phyloP scores from a whole-genome alignment of 2,888 invertebrate genomes.

The Lepidocyrtoides sp. region DNA sequence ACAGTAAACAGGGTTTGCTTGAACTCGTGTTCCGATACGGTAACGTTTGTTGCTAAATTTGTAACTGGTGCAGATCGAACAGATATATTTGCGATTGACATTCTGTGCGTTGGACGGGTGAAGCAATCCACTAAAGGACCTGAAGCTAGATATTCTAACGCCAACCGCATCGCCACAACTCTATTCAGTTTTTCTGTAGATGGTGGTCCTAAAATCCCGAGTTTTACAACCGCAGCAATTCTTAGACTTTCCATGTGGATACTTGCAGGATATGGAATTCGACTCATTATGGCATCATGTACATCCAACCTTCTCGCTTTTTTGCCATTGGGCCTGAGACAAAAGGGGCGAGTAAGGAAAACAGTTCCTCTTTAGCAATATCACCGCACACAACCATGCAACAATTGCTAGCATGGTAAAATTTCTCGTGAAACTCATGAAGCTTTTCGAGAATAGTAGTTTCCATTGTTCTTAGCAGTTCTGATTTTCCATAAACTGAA shows the following conservation, averaged over 20 bases:
- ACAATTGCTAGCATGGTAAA: slow-evolving; percentile 70
- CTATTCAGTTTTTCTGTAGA: slow-evolving; percentile 52
- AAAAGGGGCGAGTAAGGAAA: slow-evolving; percentile 27
- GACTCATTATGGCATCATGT: slow-evolving; percentile 4
- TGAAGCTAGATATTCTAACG: slow-evolving; percentile 54
- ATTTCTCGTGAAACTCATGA: slow-evolving; percentile 62
- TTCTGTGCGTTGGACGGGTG: not conserved
- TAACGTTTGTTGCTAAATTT: slow-evolving; percentile 10
- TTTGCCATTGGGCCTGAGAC: slow-evolving; percentile 21
- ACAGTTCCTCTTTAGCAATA: slow-evolving; percentile 57
- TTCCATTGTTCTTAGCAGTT: not conserved
- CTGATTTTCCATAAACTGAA: slow-evolving; percentile 42
- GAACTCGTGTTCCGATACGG: slow-evolving; percentile 36
- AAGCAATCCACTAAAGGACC: slow-evolving; percentile 32
- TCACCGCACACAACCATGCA: slow-evolving; percentile 75
- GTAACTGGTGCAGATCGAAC: not conserved
- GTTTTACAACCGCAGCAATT: slow-evolving; percentile 57
- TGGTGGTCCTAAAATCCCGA: slow-evolving; percentile 71
- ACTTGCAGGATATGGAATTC: slow-evolving; percentile 42
- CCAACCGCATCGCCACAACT: slow-evolving; percentile 64
- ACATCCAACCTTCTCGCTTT: slow-evolving; percentile 38
- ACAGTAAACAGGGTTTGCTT: slow-evolving; percentile 67
- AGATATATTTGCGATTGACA: not conserved
- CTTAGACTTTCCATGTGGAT: not conserved
- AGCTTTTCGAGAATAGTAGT: not conserved